Percentiles rank a stretch among this genome's conserved stretches.
These are phyloP conservation scores for Incurvaria masculella DNA, from an alignment of 2,888 invertebrate genomes.

Conservation along the genomic window DNA sequence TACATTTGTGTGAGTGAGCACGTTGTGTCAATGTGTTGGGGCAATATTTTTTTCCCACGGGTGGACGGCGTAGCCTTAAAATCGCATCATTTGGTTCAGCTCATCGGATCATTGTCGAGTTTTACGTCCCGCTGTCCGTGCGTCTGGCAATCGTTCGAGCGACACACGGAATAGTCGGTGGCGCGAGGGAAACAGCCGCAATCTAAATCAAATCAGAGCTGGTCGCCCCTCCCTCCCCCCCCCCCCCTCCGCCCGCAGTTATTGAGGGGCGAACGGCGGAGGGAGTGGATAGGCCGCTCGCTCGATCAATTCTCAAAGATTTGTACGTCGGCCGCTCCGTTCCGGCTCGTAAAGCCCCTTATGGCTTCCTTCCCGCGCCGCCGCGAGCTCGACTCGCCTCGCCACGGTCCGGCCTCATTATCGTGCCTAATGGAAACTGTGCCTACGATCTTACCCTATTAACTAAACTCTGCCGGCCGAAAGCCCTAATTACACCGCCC, in stretches of 20 bases:
- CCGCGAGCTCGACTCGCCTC: background rate
- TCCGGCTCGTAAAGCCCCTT: conserved; percentile 13
- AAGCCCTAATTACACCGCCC: background rate
- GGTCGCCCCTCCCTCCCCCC: no score
- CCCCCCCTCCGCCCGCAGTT: no score
- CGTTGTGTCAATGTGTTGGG: no score
- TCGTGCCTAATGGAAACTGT: background rate
- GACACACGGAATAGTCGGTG: background rate
- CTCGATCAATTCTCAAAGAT: conserved; percentile 16
- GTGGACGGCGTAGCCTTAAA: no score
- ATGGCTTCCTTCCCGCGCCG: conserved; percentile 6
- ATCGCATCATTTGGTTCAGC: background rate
- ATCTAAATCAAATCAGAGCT: background rate
- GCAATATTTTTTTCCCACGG: no score
- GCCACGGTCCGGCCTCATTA: conserved; percentile 1
- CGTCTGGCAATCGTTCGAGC: background rate
- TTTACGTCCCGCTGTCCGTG: background rate
- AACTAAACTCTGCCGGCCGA: background rate
- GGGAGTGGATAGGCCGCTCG: background rate
- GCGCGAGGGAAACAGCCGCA: background rate
- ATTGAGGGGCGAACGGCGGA: background rate
- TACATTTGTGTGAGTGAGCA: no score
- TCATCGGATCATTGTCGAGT: background rate
- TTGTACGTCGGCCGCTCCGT: conserved; percentile 12
- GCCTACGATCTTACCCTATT: background rate